Evolutionary conservation across 2,113 vertebrate species (phyloP).

Genomic region (Alaudala cheleensis): DNA sequence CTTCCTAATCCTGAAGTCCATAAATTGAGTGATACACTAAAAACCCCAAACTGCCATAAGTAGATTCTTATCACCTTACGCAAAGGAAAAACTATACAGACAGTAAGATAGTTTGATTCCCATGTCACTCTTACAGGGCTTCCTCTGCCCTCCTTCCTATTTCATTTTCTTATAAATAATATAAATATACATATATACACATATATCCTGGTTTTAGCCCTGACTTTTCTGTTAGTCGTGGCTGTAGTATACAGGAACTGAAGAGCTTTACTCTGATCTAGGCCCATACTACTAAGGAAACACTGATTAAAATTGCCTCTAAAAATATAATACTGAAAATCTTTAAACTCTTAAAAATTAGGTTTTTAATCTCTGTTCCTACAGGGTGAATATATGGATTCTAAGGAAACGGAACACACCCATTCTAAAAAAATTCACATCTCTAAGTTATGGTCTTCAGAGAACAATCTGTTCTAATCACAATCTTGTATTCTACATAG

Average conservation of each 20-base stretch:
- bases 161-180: neutral
- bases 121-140: neutral
- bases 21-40: neutral
- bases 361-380: neutral
- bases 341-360: neutral
- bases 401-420: neutral
- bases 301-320: neutral
- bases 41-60: neutral
- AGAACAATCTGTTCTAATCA: neutral
- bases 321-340: neutral
- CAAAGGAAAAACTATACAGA: neutral
- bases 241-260: neutral
- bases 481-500: neutral
- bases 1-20: neutral
- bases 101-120: neutral
- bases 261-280: neutral
- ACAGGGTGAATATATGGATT: accelerated
- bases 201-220: neutral
- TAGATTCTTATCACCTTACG: neutral
- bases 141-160: neutral
- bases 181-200: neutral
- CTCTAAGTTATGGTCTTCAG: neutral
- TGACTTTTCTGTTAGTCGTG: neutral
- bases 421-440: neutral
- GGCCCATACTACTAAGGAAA: neutral